phyloP scores from a whole-genome alignment of 2,797 vertebrate genomes.

The Clarias pachynema region DNA sequence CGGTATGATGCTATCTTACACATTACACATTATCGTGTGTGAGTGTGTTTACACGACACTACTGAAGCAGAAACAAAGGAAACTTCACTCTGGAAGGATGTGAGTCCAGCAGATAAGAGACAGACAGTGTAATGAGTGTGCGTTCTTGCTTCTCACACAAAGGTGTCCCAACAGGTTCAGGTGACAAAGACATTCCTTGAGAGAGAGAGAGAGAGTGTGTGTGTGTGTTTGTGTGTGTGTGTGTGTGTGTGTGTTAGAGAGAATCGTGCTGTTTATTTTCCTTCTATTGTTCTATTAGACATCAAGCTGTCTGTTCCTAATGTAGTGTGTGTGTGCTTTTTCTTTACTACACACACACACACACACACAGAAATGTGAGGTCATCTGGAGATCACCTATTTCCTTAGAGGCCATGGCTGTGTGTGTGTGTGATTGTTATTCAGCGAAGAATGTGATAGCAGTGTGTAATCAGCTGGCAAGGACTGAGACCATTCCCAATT shows the following conservation, averaged over 20 bases:
- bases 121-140: neutral
- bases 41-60: neutral
- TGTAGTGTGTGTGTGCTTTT: neutral
- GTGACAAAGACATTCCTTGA: constrained; percentile 36
- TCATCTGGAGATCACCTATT: neutral
- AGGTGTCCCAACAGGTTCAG: constrained; percentile 27
- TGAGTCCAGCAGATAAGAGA: neutral
- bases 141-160: constrained; percentile 17
- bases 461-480: constrained; percentile 72
- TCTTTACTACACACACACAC: too few species aligned
- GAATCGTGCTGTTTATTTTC: constrained; percentile 31
- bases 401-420: neutral
- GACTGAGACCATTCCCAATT: constrained; percentile 59
- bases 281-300: constrained; percentile 60
- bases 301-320: constrained; percentile 14
- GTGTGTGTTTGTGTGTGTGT: constrained; percentile 16
- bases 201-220: constrained; percentile 12
- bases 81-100: constrained; percentile 20
- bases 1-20: constrained; percentile 50
- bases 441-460: constrained; percentile 62
- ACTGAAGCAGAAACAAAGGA: constrained; percentile 1
- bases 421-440: neutral
- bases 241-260: neutral
- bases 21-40: constrained; percentile 4
- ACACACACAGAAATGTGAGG: neutral